Evolutionary conservation across 2,888 invertebrate genomes (phyloP).

Genomic region (Hipparchia semele): DNA sequence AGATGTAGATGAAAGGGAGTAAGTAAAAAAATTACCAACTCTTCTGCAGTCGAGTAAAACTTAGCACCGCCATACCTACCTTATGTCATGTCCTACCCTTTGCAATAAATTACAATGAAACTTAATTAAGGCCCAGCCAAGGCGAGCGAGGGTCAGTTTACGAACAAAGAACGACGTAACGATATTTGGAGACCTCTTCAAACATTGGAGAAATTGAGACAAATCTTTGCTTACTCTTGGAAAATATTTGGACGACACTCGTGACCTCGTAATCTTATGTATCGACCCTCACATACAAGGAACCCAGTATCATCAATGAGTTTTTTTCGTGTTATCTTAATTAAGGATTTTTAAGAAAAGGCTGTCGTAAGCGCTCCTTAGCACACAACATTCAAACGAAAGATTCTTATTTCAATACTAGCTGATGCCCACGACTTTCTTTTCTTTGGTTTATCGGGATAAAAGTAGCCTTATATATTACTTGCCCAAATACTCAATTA

Average conservation of each 20-base stretch:
- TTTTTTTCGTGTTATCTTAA: neutral
- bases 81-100: neutral
- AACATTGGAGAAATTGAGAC: slow-evolving; percentile 56
- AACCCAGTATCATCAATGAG: neutral
- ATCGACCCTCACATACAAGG: neutral
- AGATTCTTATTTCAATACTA: too few species aligned
- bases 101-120: slow-evolving; percentile 47
- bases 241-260: slow-evolving; percentile 39
- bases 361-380: too few species aligned
- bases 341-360: too few species aligned
- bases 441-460: neutral
- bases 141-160: slow-evolving; percentile 56
- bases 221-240: slow-evolving; percentile 48
- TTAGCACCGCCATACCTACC: neutral
- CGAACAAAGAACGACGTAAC: slow-evolving; percentile 62
- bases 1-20: too few species aligned
- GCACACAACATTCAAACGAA: too few species aligned
- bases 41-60: neutral
- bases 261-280: slow-evolving; percentile 25
- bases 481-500: too few species aligned
- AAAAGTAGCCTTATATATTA: too few species aligned
- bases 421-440: too few species aligned
- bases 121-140: slow-evolving; percentile 55
- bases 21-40: too few species aligned
- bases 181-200: slow-evolving; percentile 66